These are phyloP conservation scores for Cinara cedri DNA, from an alignment of 2,888 invertebrate genomes.

Conservation along the genomic window DNA sequence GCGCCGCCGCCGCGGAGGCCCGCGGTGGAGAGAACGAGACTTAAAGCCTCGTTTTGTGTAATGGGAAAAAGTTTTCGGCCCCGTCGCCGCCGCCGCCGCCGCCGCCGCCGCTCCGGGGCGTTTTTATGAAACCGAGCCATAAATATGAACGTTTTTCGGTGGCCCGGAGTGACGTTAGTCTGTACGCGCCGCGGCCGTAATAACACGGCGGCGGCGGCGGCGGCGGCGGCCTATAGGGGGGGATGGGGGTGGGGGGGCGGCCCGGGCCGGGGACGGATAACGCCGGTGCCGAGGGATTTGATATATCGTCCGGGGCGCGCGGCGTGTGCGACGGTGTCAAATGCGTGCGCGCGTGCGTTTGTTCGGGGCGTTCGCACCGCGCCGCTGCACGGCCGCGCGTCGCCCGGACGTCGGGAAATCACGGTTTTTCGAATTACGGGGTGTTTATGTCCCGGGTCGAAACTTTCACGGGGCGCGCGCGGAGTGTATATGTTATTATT, in stretches of 20 bases:
- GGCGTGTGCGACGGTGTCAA: no score
- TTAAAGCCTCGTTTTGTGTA: conserved; percentile 53
- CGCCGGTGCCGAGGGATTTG: conserved; percentile 12
- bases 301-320: conserved; percentile 29
- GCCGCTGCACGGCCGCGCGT: not conserved
- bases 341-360: no score
- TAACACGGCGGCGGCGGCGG: not conserved
- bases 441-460: not conserved
- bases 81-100: not conserved
- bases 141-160: conserved; percentile 46
- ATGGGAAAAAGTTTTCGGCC: conserved; percentile 54
- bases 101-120: not conserved
- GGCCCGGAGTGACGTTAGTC: conserved; percentile 29
- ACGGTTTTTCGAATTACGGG: conserved; percentile 19
- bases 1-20: no score
- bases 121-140: conserved; percentile 46
- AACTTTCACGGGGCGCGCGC: not conserved
- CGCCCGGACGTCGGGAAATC: conserved; percentile 10
- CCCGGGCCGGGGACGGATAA: not conserved
- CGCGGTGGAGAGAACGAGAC: no score
- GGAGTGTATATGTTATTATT: no score
- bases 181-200: not conserved
- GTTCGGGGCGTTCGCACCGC: conserved; percentile 24
- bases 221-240: no score
- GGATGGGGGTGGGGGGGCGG: no score